Conservation (phyloP, 2,888 invertebrate species). For the Drosophila bunnanda region DNA sequence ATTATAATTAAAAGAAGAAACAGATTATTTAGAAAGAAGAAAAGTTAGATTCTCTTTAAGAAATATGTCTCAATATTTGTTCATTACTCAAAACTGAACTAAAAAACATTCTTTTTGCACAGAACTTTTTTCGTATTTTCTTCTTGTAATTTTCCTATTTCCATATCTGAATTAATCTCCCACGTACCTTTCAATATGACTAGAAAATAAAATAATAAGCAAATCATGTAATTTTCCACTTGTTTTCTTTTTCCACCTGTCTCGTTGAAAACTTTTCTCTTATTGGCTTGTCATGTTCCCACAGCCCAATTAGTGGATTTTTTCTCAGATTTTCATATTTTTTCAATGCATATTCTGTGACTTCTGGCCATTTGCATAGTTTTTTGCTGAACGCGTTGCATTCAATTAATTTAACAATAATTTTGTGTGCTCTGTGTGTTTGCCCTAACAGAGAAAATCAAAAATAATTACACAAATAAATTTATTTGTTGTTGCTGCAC, state of each 20-base stretch:
- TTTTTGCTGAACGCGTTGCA: slow-evolving; percentile 13
- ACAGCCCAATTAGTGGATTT: slow-evolving; percentile 31
- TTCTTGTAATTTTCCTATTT: neutral
- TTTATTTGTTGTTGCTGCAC: slow-evolving; percentile 30
- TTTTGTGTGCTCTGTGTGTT: slow-evolving; percentile 12
- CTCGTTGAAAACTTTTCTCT: slow-evolving; percentile 22
- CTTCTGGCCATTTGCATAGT: slow-evolving; percentile 14
- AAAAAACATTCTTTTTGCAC: neutral
- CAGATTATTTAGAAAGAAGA: neutral
- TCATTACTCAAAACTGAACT: too few relatives aligned
- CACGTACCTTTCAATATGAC: too few relatives aligned
- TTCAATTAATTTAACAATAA: slow-evolving; percentile 51
- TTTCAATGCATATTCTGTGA: slow-evolving; percentile 7
- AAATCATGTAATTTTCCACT: neutral
- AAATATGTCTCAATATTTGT: neutral
- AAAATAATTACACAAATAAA: slow-evolving; percentile 46
- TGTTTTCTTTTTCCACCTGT: neutral
- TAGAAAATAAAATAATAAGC: slow-evolving; percentile 6
- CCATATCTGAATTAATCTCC: neutral
- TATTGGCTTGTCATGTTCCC: slow-evolving; percentile 28
- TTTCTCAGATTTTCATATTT: slow-evolving; percentile 10
- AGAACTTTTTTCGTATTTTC: neutral
- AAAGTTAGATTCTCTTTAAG: neutral
- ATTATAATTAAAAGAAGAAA: neutral
- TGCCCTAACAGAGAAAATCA: slow-evolving; percentile 21